These are phyloP conservation scores for Epistrophe eligans DNA, from an alignment of 2,888 invertebrate species.

Conservation along the genomic window DNA sequence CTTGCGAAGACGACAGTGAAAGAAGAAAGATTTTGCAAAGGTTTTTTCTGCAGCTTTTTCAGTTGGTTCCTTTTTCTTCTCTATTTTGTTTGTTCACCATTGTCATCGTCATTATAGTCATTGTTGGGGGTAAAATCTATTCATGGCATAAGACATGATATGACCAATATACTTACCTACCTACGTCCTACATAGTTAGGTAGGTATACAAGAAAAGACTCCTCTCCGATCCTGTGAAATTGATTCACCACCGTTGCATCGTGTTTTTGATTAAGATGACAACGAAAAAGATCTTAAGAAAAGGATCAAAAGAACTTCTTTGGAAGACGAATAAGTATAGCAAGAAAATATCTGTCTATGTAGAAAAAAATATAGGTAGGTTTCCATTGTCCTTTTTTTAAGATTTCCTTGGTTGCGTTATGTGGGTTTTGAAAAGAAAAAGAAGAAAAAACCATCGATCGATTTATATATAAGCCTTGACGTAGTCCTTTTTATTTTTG, in stretches of 20 bases:
- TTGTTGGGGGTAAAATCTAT: slow-evolving; percentile 27
- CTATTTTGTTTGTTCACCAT: slow-evolving; percentile 40
- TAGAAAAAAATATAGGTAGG: neutral
- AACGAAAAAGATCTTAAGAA: slow-evolving; percentile 43
- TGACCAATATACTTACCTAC: neutral
- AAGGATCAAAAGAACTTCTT: slow-evolving; percentile 46
- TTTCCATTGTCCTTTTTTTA: slow-evolving; percentile 45
- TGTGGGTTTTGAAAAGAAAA: slow-evolving; percentile 28
- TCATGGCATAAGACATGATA: slow-evolving; percentile 34
- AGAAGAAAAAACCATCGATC: slow-evolving; percentile 27
- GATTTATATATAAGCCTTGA: slow-evolving; percentile 38
- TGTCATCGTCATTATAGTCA: slow-evolving; percentile 29
- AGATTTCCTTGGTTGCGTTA: slow-evolving; percentile 15
- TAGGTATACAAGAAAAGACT: slow-evolving; percentile 1
- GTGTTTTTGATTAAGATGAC: slow-evolving; percentile 73
- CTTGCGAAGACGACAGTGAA: neutral
- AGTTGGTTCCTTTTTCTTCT: slow-evolving; percentile 26
- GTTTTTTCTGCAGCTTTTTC: slow-evolving; percentile 34
- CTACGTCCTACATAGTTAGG: neutral
- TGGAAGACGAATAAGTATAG: slow-evolving; percentile 24
- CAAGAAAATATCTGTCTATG: slow-evolving; percentile 30
- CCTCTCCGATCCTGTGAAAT: slow-evolving; percentile 69
- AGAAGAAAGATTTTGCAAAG: neutral
- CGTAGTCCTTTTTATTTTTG: slow-evolving; percentile 33
- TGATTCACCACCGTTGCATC: slow-evolving; percentile 66